phyloP scores from a whole-genome alignment of 2,888 invertebrate species.

The Conops quadrifasciatus region DNA sequence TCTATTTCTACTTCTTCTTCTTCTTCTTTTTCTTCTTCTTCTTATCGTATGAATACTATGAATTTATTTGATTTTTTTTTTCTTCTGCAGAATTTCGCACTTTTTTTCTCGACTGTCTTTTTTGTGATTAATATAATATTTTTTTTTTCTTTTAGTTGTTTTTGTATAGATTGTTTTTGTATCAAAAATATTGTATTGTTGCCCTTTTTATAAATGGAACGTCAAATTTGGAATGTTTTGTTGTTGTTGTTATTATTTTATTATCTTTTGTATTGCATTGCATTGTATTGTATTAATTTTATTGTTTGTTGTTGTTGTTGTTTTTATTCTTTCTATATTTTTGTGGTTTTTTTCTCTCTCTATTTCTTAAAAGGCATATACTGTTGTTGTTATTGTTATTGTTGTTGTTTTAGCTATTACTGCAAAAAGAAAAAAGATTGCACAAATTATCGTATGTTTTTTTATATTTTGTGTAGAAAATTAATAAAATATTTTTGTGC shows the following conservation, averaged over 20 bases:
- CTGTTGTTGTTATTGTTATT: background rate
- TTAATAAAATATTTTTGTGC: no score
- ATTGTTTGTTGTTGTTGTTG: background rate
- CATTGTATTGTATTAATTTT: background rate
- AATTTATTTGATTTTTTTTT: no score
- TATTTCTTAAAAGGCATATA: background rate
- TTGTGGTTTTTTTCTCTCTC: background rate
- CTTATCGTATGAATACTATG: no score
- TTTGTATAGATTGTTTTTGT: background rate
- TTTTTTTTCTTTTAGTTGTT: background rate
- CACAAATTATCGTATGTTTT: background rate
- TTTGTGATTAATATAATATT: no score
- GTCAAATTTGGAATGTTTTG: slow-evolving; percentile 3
- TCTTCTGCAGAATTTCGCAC: no score
- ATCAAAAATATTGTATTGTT: slow-evolving; percentile 2
- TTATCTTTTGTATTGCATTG: background rate
- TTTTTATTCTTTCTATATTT: background rate
- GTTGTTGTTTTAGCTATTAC: background rate
- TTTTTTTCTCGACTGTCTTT: no score
- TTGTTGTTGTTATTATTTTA: background rate
- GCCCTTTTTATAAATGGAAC: background rate
- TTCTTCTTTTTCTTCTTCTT: background rate
- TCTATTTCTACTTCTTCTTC: background rate
- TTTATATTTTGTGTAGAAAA: no score
- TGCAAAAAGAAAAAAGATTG: background rate